Percentiles rank a stretch among this genome's conserved stretches.
These are phyloP conservation scores for Zonitis immaculata DNA, from an alignment of 2,888 invertebrate species.

Conservation along the genomic window DNA sequence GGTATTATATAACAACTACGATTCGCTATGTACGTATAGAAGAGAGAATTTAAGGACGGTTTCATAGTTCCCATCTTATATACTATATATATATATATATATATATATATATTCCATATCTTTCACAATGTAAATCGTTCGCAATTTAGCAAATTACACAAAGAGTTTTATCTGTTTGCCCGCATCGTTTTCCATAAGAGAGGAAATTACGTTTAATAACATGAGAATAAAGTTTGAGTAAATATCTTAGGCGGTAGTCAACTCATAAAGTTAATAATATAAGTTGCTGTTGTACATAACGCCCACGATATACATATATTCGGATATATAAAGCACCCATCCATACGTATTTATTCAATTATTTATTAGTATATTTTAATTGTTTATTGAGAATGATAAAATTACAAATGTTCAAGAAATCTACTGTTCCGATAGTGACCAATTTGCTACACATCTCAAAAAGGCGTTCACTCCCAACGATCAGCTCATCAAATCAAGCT, in stretches of 20 bases:
- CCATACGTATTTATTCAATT: not conserved
- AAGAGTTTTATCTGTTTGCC: conserved; percentile 19
- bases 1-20: not conserved
- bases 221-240: conserved; percentile 20
- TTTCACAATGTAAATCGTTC: conserved; percentile 10
- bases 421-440: too few species aligned
- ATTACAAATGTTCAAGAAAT: too few species aligned
- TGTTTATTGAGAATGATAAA: too few species aligned
- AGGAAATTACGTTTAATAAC: conserved; percentile 21
- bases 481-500: too few species aligned
- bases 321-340: conserved; percentile 13
- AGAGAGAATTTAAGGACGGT: not conserved
- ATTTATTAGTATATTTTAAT: too few species aligned
- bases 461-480: too few species aligned
- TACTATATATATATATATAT: too few species aligned
- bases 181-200: conserved; percentile 5
- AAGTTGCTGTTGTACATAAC: conserved; percentile 19
- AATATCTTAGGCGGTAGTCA: conserved; percentile 15
- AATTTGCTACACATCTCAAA: too few species aligned
- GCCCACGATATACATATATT: conserved; percentile 18
- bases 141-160: conserved; percentile 18
- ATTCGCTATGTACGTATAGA: too few species aligned
- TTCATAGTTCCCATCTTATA: not conserved
- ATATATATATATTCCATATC: not conserved
- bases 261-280: conserved; percentile 17